Conservation (phyloP, 2,113 vertebrate species). For the Dascyllus trimaculatus region DNA sequence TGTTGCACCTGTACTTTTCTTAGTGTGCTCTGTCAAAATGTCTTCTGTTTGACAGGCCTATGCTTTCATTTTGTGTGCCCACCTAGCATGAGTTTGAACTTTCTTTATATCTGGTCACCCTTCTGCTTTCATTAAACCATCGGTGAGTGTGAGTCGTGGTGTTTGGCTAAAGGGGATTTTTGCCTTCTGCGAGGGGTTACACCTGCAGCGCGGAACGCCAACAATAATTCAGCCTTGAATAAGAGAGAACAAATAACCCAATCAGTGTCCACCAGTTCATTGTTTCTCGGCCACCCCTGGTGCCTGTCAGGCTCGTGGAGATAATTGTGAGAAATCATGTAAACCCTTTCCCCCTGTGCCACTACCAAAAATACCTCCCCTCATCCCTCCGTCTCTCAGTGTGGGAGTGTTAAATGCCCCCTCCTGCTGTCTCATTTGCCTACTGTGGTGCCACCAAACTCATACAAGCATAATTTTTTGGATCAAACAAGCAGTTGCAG, state of each 20-base stretch:
- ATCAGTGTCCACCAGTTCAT: conserved; percentile 89
- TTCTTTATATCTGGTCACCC: background rate
- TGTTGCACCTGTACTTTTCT: too few species aligned
- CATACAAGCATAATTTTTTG: conserved; percentile 22
- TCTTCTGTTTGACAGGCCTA: too few species aligned
- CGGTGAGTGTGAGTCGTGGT: background rate
- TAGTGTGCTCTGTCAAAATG: too few species aligned
- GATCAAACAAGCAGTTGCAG: conserved; percentile 11
- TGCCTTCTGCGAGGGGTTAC: conserved; percentile 41
- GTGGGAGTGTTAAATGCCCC: conserved; percentile 65
- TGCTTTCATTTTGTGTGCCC: too few species aligned
- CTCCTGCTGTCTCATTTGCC: conserved; percentile 76
- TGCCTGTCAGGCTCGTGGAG: conserved; percentile 94
- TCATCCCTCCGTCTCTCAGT: conserved; percentile 56
- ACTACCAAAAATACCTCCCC: conserved; percentile 30
- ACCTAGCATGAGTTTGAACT: too few species aligned
- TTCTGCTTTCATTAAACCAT: background rate
- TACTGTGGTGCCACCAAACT: conserved; percentile 56
- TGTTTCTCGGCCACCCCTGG: conserved; percentile 86
- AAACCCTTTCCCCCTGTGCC: conserved; percentile 67
- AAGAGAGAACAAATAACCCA: conserved; percentile 95
- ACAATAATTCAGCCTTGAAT: conserved; percentile 91
- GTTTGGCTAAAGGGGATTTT: conserved; percentile 5
- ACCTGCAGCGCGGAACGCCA: conserved; percentile 90
- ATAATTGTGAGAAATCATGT: conserved; percentile 99